Evolutionary conservation across 2,797 vertebrate genomes (phyloP).

Genomic region (Ctenosaura bakeri): DNA sequence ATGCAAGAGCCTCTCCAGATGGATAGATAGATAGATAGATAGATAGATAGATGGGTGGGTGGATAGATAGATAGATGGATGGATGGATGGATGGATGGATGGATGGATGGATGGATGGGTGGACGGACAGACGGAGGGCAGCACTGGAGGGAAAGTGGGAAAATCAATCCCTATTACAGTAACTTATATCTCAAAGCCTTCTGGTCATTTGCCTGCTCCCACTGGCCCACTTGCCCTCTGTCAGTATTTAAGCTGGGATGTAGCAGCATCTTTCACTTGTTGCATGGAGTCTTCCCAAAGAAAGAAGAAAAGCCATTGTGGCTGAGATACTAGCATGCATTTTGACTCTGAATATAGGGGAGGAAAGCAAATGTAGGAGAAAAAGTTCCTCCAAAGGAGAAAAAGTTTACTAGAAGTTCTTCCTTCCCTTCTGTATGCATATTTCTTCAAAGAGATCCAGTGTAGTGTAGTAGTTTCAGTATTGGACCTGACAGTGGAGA

Average conservation of each 20-base stretch:
- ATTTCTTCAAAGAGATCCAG: too few relatives aligned
- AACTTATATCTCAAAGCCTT: background rate
- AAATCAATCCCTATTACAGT: too few relatives aligned
- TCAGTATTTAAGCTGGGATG: background rate
- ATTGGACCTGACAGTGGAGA: too few relatives aligned
- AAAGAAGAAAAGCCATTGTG: background rate
- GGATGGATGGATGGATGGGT: too few relatives aligned
- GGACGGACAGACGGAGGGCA: too few relatives aligned
- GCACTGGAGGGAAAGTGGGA: too few relatives aligned
- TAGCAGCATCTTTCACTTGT: background rate
- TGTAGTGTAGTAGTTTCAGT: too few relatives aligned
- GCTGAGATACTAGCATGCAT: background rate
- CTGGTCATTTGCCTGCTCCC: background rate
- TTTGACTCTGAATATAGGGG: background rate
- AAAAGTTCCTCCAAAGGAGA: background rate
- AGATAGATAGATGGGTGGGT: too few relatives aligned
- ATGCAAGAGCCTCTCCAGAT: too few relatives aligned
- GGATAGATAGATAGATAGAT: too few relatives aligned
- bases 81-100: too few relatives aligned
- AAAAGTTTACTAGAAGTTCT: background rate
- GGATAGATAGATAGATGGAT: too few relatives aligned
- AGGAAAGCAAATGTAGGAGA: background rate
- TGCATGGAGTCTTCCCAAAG: background rate
- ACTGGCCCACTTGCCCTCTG: background rate
- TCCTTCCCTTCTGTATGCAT: background rate